phyloP scores from a whole-genome alignment of 2,797 vertebrate genomes.

The Arctocebus calabarensis region DNA sequence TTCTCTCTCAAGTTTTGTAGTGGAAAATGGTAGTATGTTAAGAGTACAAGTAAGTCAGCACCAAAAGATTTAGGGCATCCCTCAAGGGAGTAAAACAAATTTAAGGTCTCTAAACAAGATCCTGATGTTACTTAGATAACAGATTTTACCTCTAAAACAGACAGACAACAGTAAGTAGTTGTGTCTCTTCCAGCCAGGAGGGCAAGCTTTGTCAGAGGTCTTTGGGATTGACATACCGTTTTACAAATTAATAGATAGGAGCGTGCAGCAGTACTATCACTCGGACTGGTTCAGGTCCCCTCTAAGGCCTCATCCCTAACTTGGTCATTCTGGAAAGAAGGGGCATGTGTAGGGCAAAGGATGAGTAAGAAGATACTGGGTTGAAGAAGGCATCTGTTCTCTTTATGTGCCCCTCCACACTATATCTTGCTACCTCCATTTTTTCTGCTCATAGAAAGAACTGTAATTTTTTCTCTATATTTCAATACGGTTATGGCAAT shows the following conservation, averaged over 20 bases:
- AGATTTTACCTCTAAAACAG: not conserved
- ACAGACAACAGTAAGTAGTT: not conserved
- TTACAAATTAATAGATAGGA: not conserved
- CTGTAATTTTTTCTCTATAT: not conserved
- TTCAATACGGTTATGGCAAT: not conserved
- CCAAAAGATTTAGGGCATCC: not conserved
- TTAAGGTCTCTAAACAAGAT: not conserved
- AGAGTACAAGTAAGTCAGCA: not conserved
- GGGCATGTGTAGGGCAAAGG: not conserved
- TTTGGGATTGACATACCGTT: not conserved
- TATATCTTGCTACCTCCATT: not conserved
- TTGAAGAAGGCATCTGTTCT: not conserved
- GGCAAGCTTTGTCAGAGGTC: not conserved
- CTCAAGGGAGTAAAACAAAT: not conserved
- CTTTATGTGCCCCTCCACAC: not conserved
- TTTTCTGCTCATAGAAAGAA: not conserved
- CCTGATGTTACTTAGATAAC: not conserved
- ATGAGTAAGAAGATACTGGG: not conserved
- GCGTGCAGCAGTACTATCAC: too few relatives aligned
- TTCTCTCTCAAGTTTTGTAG: not conserved
- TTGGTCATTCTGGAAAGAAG: not conserved
- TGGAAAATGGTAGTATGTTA: not conserved
- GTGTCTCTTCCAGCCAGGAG: not conserved
- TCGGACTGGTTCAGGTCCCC: not conserved
- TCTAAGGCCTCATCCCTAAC: not conserved